These are phyloP conservation scores for Cichladusa arquata DNA, from an alignment of 2,113 vertebrate genomes.

Conservation along the genomic window DNA sequence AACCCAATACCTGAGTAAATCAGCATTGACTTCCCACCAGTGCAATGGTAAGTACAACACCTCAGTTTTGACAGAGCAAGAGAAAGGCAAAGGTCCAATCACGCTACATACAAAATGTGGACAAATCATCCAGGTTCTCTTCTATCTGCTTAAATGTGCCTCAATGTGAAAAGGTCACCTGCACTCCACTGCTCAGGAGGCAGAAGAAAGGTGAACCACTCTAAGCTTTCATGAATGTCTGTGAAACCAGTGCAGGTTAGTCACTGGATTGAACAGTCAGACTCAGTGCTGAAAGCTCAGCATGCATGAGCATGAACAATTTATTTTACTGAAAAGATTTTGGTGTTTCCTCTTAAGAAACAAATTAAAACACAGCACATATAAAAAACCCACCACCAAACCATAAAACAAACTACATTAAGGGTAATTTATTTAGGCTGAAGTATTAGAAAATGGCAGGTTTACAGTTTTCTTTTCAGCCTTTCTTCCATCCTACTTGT, in stretches of 20 bases:
- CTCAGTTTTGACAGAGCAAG: background rate
- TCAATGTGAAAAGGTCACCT: background rate
- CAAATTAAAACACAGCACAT: background rate
- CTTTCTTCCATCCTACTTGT: background rate
- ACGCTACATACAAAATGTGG: background rate
- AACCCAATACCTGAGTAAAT: background rate
- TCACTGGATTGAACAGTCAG: background rate
- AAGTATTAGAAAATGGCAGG: slow-evolving; percentile 19
- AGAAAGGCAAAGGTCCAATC: background rate
- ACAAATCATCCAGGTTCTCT: background rate
- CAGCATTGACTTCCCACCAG: background rate
- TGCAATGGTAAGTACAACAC: background rate
- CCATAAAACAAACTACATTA: background rate
- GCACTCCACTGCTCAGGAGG: background rate
- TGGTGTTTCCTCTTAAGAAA: background rate
- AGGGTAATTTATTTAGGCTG: background rate
- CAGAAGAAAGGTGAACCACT: background rate
- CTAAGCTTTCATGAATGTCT: background rate
- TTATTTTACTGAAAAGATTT: background rate
- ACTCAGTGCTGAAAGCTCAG: background rate
- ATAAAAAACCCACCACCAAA: background rate
- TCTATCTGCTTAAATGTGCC: background rate
- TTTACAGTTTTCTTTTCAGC: slow-evolving; percentile 9
- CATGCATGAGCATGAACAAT: background rate
- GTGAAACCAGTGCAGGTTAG: background rate